Conservation (phyloP, 2,113 vertebrate genomes). For the Naja naja region DNA sequence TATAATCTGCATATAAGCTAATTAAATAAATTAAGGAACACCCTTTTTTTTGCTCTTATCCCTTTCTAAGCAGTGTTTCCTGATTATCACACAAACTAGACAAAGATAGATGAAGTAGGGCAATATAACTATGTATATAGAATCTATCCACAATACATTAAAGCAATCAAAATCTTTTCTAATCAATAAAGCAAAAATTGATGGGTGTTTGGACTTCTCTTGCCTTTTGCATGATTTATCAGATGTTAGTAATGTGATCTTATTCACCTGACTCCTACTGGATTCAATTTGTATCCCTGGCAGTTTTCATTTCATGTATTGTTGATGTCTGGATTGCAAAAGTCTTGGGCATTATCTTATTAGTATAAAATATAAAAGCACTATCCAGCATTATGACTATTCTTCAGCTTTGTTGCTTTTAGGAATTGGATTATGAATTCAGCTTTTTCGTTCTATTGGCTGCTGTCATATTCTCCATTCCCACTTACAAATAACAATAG, state of each 20-base stretch:
- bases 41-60: background rate
- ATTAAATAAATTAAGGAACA: background rate
- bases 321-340: background rate
- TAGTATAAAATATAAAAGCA: background rate
- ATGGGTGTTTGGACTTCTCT: background rate
- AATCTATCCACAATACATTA: background rate
- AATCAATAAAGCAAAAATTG: background rate
- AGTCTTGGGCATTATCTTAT: background rate
- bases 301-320: background rate
- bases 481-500: background rate
- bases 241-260: background rate
- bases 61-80: background rate
- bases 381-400: background rate
- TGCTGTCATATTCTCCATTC: background rate
- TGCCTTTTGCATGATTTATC: background rate
- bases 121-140: background rate
- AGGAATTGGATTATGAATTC: background rate
- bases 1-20: background rate
- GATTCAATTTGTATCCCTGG: background rate
- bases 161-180: background rate
- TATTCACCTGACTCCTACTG: background rate
- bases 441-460: background rate
- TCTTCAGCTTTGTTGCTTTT: background rate
- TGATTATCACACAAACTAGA: background rate
- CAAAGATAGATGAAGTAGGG: background rate